Base-by-base conservation (phyloP, 2,888 invertebrate genomes). In the Yponomeuta malinellus region DNA sequence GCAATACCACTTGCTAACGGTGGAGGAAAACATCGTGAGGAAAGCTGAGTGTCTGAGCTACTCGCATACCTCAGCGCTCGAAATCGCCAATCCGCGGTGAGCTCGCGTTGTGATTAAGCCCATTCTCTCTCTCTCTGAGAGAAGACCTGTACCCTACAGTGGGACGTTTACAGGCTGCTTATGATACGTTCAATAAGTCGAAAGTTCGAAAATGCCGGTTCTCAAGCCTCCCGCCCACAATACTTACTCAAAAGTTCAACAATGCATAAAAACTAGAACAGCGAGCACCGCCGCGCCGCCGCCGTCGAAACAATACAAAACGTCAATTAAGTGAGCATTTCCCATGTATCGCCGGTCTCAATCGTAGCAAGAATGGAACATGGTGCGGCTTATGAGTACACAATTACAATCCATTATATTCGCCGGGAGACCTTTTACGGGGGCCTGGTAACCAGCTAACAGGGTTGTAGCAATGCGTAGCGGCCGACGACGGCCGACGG, bases 351-450 rank as follows among this genome's bases (percentile, higher is more conserved):
- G 84, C 83, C 83, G 83, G 52, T 84, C 84, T 89, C 88, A 88
- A 90, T 89, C 85, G 85, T 78, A 64, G 63, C 33, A 71, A 43
- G 66, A 82, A 79, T 81, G 79, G 80, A 82, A 83, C 82, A 81
- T 80, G 80, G 80, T 77, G 79, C 82, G 74, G 83, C 86, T 89
- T 89, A 89, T 88, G 90, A 90, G 87, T 84, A 88, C 86, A 90
- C 89, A 90, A 90, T 90, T 89, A 90, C 88, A 85, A 83, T 83
- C 84, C 86, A 87, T 89, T 90, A 90, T 88, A 88, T 87, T 85
- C 84, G 78, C 81, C 74, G 75, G 52, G 74, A 79, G 79, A 80
- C 86, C 89, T 87, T 88, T 87, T 88, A 89, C 83, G 85, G 88
- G 80, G 78, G 75, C 52, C 73, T 75, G 78, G 78, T 83, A 82